Base-by-base conservation (phyloP, 2,888 invertebrate genomes). In the Electrophaes corylata region DNA sequence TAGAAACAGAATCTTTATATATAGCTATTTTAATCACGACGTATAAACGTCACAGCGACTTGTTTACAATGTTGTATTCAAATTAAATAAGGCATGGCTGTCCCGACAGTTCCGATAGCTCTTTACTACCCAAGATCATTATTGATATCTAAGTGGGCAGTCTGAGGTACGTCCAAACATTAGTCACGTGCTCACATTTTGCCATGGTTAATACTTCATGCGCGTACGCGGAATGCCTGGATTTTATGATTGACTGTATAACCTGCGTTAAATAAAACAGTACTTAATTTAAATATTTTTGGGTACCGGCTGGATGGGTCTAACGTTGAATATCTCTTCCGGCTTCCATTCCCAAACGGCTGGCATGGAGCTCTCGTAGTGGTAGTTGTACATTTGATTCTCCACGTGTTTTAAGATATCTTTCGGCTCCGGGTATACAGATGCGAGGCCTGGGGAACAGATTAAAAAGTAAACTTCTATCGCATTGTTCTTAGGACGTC, bases 391-490 rank as follows among this genome's bases (percentile, higher is more conserved):
- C 88, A 96, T 93, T 79, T 96, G 95, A 54, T 93, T 93, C 71
- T 94, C 91, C 31, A 97, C 93, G 84, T 95, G 96, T 64, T 93
- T 89, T 52, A 93, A 86, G 75, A 96, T 94, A 75, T 97, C 95
- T 68, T 94, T 93, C 37, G 97, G 97, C 83, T 97, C 95, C 0
- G 97, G 97, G 81, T 97, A 97, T 3, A 96, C 94, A 2, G 97
- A 96, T 2, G 97, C 97, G 66, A 96, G 92, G 84, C 95, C 96
- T 96, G 78, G 14, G 10, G 10, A 29, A 29, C 10, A 4, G 80
- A 68, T 12, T 16, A 40, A 44, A 44, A 11, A 35, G n/a, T n/a
- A n/a, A n/a, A n/a, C n/a, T n/a, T n/a, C n/a, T n/a, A n/a, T n/a
- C n/a, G n/a, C n/a, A n/a, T n/a, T n/a, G n/a, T n/a, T n/a, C n/a